Base-by-base conservation (phyloP, 2,888 invertebrate species). In the Archips xylosteana region DNA sequence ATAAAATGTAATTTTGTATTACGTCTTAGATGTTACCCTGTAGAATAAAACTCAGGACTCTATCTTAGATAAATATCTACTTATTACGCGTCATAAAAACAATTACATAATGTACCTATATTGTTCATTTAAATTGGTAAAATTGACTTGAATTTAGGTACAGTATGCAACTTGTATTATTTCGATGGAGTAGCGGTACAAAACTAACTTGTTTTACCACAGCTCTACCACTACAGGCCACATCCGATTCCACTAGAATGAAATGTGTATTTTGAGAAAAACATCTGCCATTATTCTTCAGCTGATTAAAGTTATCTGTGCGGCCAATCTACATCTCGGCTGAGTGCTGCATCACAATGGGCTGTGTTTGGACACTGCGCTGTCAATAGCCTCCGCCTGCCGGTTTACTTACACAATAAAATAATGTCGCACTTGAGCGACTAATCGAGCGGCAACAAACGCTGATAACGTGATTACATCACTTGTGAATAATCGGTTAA, bases 381-480 rank as follows among this genome's bases (percentile, higher is more conserved):
- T 54, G 73, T 69, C 64, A 64, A 74, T 69, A 45, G 73, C 54
- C 63, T n/a, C 47, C 9, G 59, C 15, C 39, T 54, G 76, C 79
- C 75, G 76, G 75, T 78, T 81, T 77, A 78, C 80, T 79, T 80
- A 80, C 74, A 86, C 84, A 85, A 89, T 88, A 84, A 84, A 83
- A 82, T 85, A 85, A 87, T 88, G 88, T 84, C 85, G 80, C 84
- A 83, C 89, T 89, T 82, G 78, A 84, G 80, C 65, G 71, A 57
- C 73, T 71, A 75, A 42, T 65, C 70, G 63, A 75, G 75, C 76
- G 75, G 36, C 49, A 49, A 64, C 61, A 72, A 75, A 54, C 63
- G 34, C 45, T 60, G 74, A 74, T 74, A 74, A 61, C 64, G 60
- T 54, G 74, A 74, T 74, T 70, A 70, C 75, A 60, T 65, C 72